A percentile compares a stretch with the other conserved stretches of the same genome.
Evolutionary conservation across 2,888 invertebrate genomes (phyloP).

Genomic region (Cancer borealis): DNA sequence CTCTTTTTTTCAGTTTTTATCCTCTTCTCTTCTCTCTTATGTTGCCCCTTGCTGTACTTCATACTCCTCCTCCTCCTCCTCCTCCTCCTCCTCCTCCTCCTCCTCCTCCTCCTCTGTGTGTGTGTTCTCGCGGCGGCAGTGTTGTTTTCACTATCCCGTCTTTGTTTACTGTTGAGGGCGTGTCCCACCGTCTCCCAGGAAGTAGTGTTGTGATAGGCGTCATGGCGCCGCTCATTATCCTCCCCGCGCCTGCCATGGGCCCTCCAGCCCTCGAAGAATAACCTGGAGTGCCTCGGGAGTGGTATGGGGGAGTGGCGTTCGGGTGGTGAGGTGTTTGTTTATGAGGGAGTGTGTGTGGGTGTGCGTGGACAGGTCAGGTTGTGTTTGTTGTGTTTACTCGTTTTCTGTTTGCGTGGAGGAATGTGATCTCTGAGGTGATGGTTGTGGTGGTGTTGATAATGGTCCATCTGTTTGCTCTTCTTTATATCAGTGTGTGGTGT

Average conservation of each 20-base stretch:
- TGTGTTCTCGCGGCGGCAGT: neutral
- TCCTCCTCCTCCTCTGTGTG: neutral
- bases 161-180: neutral
- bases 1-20: neutral
- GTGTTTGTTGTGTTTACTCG: neutral
- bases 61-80: neutral
- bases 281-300: neutral
- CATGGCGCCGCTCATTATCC: slow-evolving; percentile 21
- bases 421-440: neutral
- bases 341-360: neutral
- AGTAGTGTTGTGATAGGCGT: slow-evolving; percentile 7
- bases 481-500: neutral
- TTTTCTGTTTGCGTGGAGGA: slow-evolving; percentile 7
- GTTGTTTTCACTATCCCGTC: neutral
- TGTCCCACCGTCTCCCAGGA: neutral
- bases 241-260: neutral
- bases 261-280: neutral
- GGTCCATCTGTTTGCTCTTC: neutral
- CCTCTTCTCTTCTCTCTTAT: neutral
- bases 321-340: neutral
- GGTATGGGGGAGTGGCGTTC: neutral
- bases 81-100: neutral
- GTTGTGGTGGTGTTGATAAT: neutral
- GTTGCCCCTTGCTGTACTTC: neutral
- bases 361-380: neutral